Evolutionary conservation across 1,140 invertebrate genomes (phyloP), one percentile per base, ranked within the genome.

Genomic region (Anoplophora glabripennis): DNA sequence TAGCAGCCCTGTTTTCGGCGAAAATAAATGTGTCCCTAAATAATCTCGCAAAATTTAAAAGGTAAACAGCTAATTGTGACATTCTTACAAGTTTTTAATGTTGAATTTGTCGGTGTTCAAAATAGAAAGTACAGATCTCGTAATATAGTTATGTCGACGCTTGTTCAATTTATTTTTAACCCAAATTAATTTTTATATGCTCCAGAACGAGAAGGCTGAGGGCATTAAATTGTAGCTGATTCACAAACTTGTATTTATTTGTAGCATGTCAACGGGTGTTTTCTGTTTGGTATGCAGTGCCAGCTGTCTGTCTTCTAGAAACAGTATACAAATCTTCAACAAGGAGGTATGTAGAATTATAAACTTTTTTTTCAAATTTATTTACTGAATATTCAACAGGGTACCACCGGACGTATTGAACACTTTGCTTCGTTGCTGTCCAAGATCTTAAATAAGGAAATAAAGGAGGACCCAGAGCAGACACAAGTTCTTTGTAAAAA

Each of bases 401-500:
- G 60, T 46, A 56, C 77, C 73, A n/a, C 77, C 5, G 21, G 21
- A 28, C 21, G 21, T 28, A 28, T 80, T 7, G 78, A 77, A 58
- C 70, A 77, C 12, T 72, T 84, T 14, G 68, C 74, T 11, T 65
- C 75, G 54, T 71, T 76, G 7, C 77, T 87, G 64, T 75, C 74
- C 46, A 66, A 74, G 37, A 68, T 84, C n/a, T 67, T 85, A 36
- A 76, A 79, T 34, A 75, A 71, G 45, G 72, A 79, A 53, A 64
- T 85, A 4, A 77, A 68, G 34, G 72, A 79, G 63, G 72, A 80
- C 5, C 71, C 72, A 56, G 75, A 77, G 1, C 82, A 84, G 67
- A 81, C 80, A 15, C 68, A 74, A 46, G 71, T 84, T 17, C 71
- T 86, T 14, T 87, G 85, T 70, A 85, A 83, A 72, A 86, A 85